Conservation (phyloP, 2,113 vertebrate species). For the Dromas ardeola region DNA sequence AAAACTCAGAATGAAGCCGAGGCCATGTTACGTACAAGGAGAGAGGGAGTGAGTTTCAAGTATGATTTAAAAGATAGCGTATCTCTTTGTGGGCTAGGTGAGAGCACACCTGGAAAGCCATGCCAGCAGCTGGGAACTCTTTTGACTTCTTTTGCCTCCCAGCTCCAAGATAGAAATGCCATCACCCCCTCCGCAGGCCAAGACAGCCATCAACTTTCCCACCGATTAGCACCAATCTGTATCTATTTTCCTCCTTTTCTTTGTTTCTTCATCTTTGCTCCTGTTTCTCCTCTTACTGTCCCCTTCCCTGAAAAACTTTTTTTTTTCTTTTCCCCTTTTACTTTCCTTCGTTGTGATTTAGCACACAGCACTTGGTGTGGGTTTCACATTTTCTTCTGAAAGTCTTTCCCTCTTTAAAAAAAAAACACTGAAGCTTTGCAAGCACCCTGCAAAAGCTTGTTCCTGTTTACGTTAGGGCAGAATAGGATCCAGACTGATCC, state of each 20-base stretch:
- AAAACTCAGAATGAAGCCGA: background rate
- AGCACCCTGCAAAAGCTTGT: background rate
- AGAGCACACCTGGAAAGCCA: background rate
- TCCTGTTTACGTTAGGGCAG: background rate
- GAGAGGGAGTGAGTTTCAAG: background rate
- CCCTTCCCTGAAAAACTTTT: background rate
- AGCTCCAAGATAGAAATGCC: background rate
- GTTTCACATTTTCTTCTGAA: background rate
- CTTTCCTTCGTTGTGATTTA: background rate
- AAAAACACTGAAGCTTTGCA: background rate
- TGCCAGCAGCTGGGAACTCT: background rate
- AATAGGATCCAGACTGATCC: background rate
- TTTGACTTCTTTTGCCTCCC: background rate
- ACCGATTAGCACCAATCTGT: background rate
- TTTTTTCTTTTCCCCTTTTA: background rate
- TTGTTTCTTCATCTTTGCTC: background rate
- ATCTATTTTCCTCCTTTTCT: background rate
- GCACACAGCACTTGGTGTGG: background rate
- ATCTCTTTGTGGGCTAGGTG: background rate
- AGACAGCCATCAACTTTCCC: background rate
- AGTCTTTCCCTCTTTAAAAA: background rate
- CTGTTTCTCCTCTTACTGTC: background rate
- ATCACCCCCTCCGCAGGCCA: background rate
- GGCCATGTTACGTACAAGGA: background rate
- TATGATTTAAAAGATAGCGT: background rate